Evolutionary conservation across 2,888 invertebrate species (phyloP), one percentile per base, ranked within the genome.

Genomic region (Schizotus pectinicornis): DNA sequence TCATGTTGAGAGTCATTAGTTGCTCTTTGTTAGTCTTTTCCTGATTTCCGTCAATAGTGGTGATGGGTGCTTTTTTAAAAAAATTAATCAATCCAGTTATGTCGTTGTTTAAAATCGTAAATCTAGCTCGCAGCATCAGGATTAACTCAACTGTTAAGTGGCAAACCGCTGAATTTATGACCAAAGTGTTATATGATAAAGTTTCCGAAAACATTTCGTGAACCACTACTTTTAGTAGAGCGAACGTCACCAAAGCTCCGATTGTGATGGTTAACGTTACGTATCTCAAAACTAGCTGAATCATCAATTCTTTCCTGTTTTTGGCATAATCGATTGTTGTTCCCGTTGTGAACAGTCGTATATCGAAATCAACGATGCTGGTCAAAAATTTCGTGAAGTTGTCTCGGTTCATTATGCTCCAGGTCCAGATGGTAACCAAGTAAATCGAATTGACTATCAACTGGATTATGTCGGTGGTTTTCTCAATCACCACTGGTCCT

Each of bases 101-200:
- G 1, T 52, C 55, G 7, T 46, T 50, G 7, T 56, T 56, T n/a
- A 56, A 34, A 13, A 43, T 42, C 0, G 7, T 13, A 33, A 43
- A 56, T 2, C 55, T 41, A 6, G n/a, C 22, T 41, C 46, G 46
- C n/a, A 55, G 12, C 55, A 55, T 47, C 7, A 11, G n/a, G 1
- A 41, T 42, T 31, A 55, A 12, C 13, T 41, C 48, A 1, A 11
- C 13, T 6, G 36, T 31, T 33, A 41, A 42, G 34, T 55, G 55
- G 31, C 55, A 55, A 36, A 48, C 33, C 22, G 34, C 55, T 8
- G 41, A 41, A 47, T 55, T 55, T 5, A 48, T 35, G 1, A 48
- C 7, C 1, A 55, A 7, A 6, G 46, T 22, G n/a, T 41, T 8
- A 11, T 36, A 55, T 5, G 35, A 8, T 13, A 55, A 13, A n/a